Evolutionary conservation across 1,140 invertebrate species (phyloP).

Genomic region (Protaetia brevitarsis): DNA sequence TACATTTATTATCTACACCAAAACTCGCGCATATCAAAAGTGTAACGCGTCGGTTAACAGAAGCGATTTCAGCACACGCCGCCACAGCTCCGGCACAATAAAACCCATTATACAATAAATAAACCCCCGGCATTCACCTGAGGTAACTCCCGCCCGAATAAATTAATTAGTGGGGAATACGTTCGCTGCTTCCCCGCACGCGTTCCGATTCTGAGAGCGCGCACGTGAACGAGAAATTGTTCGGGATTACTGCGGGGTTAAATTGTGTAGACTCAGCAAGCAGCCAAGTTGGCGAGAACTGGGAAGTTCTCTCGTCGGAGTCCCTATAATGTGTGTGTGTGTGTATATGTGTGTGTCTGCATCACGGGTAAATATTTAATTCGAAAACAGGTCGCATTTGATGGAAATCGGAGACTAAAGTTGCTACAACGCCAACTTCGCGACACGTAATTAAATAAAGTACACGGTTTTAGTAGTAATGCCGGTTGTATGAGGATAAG

Average conservation of each 20-base stretch:
- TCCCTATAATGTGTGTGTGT: too few species aligned
- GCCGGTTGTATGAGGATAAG: too few species aligned
- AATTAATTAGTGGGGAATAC: slow-evolving; percentile 9
- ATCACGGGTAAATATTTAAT: slow-evolving; percentile 22
- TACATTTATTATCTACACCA: too few species aligned
- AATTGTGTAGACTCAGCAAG: neutral
- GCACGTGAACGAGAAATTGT: slow-evolving; percentile 3
- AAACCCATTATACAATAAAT: slow-evolving; percentile 15
- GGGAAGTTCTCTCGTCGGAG: neutral
- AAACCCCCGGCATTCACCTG: neutral
- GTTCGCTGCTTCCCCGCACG: neutral
- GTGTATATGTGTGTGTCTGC: too few species aligned
- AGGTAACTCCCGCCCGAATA: neutral
- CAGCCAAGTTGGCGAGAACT: too few species aligned
- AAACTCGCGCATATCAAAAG: too few species aligned
- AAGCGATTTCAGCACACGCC: too few species aligned
- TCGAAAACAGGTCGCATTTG: slow-evolving; percentile 23
- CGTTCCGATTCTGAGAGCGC: slow-evolving; percentile 9
- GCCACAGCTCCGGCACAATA: too few species aligned
- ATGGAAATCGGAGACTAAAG: neutral
- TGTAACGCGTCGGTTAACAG: too few species aligned
- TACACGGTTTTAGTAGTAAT: too few species aligned
- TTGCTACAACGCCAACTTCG: slow-evolving; percentile 7
- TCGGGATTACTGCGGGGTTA: slow-evolving; percentile 8
- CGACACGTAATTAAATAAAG: slow-evolving; percentile 18